phyloP scores from a whole-genome alignment of 2,888 invertebrate species.

The Nephrotoma flavescens region DNA sequence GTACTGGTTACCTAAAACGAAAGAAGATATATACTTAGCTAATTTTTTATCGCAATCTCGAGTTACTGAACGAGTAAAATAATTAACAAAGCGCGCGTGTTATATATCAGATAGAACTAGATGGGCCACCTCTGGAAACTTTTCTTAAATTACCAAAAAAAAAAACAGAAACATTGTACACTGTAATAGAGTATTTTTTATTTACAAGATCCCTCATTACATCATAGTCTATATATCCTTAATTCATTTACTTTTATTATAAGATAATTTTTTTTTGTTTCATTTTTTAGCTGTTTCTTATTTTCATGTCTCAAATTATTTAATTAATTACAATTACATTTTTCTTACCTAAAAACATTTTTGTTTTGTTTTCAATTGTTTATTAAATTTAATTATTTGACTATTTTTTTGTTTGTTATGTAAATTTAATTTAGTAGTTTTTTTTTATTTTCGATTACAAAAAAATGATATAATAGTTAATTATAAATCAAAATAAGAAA shows the following conservation, averaged over 20 bases:
- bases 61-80: too few species aligned
- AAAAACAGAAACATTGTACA: background rate
- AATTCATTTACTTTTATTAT: background rate
- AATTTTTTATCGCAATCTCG: too few species aligned
- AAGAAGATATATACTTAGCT: too few species aligned
- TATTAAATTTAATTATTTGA: constrained; percentile 13
- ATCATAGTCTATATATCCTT: background rate
- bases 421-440: constrained; percentile 8
- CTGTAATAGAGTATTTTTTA: constrained; percentile 3
- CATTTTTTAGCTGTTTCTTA: constrained; percentile 22
- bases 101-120: too few species aligned
- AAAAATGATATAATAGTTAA: background rate
- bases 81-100: too few species aligned
- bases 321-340: background rate
- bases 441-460: background rate
- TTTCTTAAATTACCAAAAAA: background rate
- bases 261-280: background rate
- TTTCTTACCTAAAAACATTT: constrained; percentile 12
- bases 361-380: constrained; percentile 11
- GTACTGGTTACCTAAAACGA: too few species aligned
- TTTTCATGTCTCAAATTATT: constrained; percentile 9
- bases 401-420: constrained; percentile 11
- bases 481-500: background rate
- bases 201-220: constrained; percentile 2
- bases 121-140: too few species aligned